These are phyloP conservation scores for Caradrina clavipalpis DNA, from an alignment of 2,888 invertebrate species.

Conservation along the genomic window DNA sequence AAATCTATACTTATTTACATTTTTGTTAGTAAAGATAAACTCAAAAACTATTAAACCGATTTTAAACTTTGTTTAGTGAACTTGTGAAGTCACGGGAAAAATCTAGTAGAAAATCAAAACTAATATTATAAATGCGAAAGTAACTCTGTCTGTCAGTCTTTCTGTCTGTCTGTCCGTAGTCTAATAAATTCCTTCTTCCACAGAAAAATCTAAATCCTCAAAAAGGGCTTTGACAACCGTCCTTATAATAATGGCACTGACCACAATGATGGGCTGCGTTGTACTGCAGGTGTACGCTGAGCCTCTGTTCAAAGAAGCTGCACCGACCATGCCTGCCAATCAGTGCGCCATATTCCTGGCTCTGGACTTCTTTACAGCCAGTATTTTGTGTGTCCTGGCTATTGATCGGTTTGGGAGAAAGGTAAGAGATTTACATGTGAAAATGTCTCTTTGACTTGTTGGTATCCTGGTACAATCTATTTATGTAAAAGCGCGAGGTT, in stretches of 20 bases:
- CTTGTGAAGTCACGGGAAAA: too few relatives aligned
- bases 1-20: too few relatives aligned
- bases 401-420: conserved; percentile 83
- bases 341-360: conserved; percentile 83
- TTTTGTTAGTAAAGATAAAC: too few relatives aligned
- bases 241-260: conserved; percentile 74
- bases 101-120: too few relatives aligned
- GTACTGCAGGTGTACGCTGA: conserved; percentile 86
- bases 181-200: conserved; percentile 15
- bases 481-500: too few relatives aligned
- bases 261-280: conserved; percentile 83
- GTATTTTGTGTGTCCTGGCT: conserved; percentile 73
- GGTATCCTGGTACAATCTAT: too few relatives aligned
- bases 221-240: conserved; percentile 68
- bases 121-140: too few relatives aligned
- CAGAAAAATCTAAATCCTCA: conserved; percentile 78
- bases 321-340: conserved; percentile 82
- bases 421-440: conserved; percentile 65
- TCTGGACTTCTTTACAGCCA: conserved; percentile 76
- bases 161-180: too few relatives aligned
- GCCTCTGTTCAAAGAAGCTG: conserved; percentile 82
- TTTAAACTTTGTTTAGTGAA: too few relatives aligned
- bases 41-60: too few relatives aligned
- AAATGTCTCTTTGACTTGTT: too few relatives aligned
- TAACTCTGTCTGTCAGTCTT: too few relatives aligned